phyloP scores from a whole-genome alignment of 2,113 vertebrate genomes.

The Isichthys henryi region DNA sequence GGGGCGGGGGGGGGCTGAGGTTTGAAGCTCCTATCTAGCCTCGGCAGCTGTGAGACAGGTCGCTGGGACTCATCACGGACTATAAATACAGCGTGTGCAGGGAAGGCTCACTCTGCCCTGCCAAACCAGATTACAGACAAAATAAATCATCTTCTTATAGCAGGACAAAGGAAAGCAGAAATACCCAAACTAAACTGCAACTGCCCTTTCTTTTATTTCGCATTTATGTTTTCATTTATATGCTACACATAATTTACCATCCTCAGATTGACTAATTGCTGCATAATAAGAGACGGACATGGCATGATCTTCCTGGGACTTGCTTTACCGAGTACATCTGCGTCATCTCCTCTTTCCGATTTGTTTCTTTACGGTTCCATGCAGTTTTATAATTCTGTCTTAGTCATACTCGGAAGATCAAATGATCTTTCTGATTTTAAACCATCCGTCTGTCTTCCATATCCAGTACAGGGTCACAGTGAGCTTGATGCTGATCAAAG shows the following conservation, averaged over 20 bases:
- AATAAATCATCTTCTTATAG: conserved; percentile 39
- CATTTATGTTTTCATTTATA: neutral
- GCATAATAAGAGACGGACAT: neutral
- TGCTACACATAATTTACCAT: conserved; percentile 7
- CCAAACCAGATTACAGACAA: conserved; percentile 35
- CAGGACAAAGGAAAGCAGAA: conserved; percentile 19
- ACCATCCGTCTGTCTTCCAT: neutral
- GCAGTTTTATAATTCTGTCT: neutral
- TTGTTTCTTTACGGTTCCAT: neutral
- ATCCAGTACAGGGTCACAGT: neutral
- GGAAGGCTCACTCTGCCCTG: conserved; percentile 17
- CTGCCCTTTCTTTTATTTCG: neutral
- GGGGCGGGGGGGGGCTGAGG: conserved; percentile 13
- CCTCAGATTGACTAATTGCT: neutral
- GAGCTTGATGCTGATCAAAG: neutral
- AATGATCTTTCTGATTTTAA: neutral
- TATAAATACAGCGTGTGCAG: conserved; percentile 32
- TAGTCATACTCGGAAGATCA: neutral
- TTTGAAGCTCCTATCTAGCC: conserved; percentile 41
- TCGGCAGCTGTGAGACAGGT: conserved; percentile 35
- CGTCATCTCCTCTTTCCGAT: neutral
- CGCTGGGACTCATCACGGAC: conserved; percentile 22
- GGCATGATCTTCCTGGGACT: neutral
- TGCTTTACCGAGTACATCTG: neutral
- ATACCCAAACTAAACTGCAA: conserved; percentile 1